Evolutionary conservation across 2,797 vertebrate genomes (phyloP).

Genomic region (Rhabdophis nuchalis): DNA sequence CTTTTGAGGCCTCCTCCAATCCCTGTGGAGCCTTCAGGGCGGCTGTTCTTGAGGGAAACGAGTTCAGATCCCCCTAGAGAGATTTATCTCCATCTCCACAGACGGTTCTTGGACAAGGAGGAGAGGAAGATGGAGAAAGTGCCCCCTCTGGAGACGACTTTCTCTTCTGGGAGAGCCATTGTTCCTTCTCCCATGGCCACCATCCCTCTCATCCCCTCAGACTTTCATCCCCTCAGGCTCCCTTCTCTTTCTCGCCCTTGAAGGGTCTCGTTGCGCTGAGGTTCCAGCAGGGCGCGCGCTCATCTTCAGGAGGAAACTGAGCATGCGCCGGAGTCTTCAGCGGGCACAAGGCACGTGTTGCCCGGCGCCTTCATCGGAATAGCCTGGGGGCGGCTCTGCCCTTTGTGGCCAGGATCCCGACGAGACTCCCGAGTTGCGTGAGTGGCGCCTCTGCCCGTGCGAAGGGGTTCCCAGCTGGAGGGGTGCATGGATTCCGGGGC

Average conservation of each 20-base stretch:
- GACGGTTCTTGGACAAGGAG: neutral
- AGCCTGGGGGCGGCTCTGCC: too few relatives aligned
- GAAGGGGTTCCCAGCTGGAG: neutral
- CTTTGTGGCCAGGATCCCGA: neutral
- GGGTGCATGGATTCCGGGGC: neutral
- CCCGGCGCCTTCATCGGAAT: rapidly evolving
- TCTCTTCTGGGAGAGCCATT: too few relatives aligned
- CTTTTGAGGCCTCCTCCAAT: too few relatives aligned
- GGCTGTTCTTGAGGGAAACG: neutral
- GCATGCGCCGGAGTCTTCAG: neutral
- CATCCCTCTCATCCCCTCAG: too few relatives aligned
- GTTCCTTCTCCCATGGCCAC: too few relatives aligned
- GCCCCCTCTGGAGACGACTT: too few relatives aligned
- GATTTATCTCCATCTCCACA: neutral
- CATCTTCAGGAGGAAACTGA: neutral
- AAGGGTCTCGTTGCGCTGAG: too few relatives aligned
- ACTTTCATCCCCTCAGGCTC: too few relatives aligned
- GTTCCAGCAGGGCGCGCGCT: neutral
- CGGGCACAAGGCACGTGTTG: too few relatives aligned
- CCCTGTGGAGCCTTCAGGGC: neutral
- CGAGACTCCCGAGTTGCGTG: neutral
- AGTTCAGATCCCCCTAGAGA: too few relatives aligned
- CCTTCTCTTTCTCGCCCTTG: neutral
- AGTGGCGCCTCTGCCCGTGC: neutral
- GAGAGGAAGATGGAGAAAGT: neutral